Evolutionary conservation across 2,797 vertebrate genomes (phyloP).

Genomic region (Apogon talboti): DNA sequence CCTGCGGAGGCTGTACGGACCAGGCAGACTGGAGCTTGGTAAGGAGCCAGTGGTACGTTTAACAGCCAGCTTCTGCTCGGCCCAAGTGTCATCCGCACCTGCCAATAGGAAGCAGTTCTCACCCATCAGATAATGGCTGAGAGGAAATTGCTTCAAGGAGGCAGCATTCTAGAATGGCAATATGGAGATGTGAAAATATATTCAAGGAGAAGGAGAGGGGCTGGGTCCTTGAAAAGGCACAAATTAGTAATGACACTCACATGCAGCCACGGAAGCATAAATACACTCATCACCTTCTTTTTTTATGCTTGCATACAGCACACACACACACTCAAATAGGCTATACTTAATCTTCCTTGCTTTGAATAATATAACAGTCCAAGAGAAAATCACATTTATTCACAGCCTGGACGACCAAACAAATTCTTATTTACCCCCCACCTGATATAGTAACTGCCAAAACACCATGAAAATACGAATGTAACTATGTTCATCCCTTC

Average conservation of each 20-base stretch:
- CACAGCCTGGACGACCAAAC: constrained; percentile 54
- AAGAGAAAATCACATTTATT: constrained; percentile 70
- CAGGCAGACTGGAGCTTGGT: constrained; percentile 71
- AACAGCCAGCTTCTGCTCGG: constrained; percentile 74
- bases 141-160: constrained; percentile 84
- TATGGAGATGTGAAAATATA: constrained; percentile 77
- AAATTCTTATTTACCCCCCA: constrained; percentile 71
- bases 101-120: constrained; percentile 75
- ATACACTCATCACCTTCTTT: constrained; percentile 46
- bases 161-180: constrained; percentile 71
- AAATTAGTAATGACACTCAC: constrained; percentile 69
- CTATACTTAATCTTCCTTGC: constrained; percentile 71
- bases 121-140: constrained; percentile 81
- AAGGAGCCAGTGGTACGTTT: constrained; percentile 69
- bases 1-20: constrained; percentile 73
- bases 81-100: constrained; percentile 76
- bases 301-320: constrained; percentile 15
- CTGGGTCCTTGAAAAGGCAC: constrained; percentile 73
- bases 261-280: constrained; percentile 27
- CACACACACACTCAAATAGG: constrained; percentile 36
- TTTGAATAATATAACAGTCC: constrained; percentile 73
- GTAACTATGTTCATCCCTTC: constrained; percentile 26
- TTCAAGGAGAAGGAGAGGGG: constrained; percentile 60
- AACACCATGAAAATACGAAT: constrained; percentile 46
- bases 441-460: constrained; percentile 68